A percentile compares a stretch with the other conserved stretches of the same genome.
Evolutionary conservation across 2,888 invertebrate species (phyloP).

Genomic region (Callosobruchus maculatus): DNA sequence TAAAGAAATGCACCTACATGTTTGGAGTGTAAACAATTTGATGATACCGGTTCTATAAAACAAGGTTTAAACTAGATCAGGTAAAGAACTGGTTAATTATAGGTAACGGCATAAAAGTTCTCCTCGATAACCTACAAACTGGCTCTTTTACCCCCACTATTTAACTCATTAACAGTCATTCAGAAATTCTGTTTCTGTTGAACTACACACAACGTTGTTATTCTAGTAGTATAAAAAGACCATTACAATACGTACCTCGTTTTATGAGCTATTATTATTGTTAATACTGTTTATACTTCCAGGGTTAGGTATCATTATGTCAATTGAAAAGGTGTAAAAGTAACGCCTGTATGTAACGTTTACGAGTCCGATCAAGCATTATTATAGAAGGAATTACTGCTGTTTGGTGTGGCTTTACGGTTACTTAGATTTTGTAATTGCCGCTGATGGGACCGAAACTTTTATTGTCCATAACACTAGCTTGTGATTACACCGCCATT

Average conservation of each 20-base stretch:
- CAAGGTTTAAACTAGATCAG: neutral
- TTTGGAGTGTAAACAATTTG: no score
- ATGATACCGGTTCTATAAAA: no score
- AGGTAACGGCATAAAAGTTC: neutral
- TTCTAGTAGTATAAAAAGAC: neutral
- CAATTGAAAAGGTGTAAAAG: neutral
- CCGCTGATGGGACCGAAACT: neutral
- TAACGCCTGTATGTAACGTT: neutral
- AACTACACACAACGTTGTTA: neutral
- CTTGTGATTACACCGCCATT: neutral
- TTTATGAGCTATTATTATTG: neutral
- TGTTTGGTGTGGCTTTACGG: neutral
- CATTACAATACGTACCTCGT: neutral
- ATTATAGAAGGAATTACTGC: neutral
- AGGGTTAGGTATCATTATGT: neutral
- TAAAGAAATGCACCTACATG: no score
- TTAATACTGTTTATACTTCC: neutral
- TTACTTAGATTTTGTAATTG: neutral
- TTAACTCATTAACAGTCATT: neutral
- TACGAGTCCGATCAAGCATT: neutral
- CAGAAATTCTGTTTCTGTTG: neutral
- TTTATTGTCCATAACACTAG: neutral
- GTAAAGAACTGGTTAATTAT: neutral
- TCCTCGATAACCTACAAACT: neutral
- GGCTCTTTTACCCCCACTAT: neutral